Evolutionary conservation across 2,113 vertebrate species (phyloP), one percentile per base, ranked within the genome.

Genomic region (Gallinago undulata): DNA sequence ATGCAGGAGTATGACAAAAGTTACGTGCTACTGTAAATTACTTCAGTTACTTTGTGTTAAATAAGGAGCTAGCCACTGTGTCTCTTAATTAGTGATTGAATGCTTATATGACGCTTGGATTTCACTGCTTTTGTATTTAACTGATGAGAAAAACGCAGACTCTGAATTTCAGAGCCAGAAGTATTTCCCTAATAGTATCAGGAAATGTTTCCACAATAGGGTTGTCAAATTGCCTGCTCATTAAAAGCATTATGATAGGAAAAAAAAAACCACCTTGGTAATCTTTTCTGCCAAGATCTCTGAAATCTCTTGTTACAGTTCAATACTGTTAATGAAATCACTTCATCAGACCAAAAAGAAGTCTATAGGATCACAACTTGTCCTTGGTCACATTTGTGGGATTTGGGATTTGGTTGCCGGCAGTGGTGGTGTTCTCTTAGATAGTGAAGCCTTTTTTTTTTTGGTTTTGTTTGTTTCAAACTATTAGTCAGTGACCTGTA

Each of bases 361-460:
- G 4, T 64, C 23, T 67, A 3, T 14, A 21, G 55, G 50, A 27
- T 81, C 17, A 14, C 16, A 64, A 19, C 9, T 5, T 63, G 0
- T 81, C 22, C 9, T 60, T 33, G 25, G 43, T 19, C 27, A 11
- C 0, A 0, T 4, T 35, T 62, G 21, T 6, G 11, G 63, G 19
- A 27, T 62, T 82, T 6, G 10, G 63, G 19, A 27, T 62, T 82
- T 66, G 24, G 2, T 22, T 84, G 51, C 73, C 77, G 64, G 18
- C 14, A 55, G 60, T 69, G 23, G 45, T 81, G 41, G 15, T 80
- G 11, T 56, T 95, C 35, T 68, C n/a, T 33, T 79, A 53, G n/a
- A 43, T 47, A 72, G 47, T 16, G 50, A 78, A 74, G 62, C 19
- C 6, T 37, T 0, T 28, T 14, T 14, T 5, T 51, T 39, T 35